Evolutionary conservation across 92 coral and sea anemone genomes (phyloP).

Genomic region (Blastomussa wellsi): DNA sequence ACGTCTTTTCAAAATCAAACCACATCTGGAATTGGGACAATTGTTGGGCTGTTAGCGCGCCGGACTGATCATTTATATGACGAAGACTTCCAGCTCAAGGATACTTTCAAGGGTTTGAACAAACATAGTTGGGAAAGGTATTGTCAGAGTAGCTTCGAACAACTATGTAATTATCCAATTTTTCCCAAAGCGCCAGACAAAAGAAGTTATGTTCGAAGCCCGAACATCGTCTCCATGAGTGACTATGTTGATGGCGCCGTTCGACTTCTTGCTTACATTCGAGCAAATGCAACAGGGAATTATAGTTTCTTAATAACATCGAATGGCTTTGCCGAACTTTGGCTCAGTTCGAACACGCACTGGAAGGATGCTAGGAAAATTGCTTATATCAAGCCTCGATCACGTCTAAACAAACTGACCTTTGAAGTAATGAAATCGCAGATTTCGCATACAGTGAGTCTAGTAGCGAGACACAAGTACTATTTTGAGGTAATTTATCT

Average conservation of each 20-base stretch:
- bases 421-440: constrained; percentile 42
- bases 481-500: constrained; percentile 41
- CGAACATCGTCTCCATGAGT: background rate
- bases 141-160: constrained; percentile 39
- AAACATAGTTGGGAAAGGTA: constrained; percentile 44
- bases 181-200: constrained; percentile 59
- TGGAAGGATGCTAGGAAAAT: constrained; percentile 35
- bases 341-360: constrained; percentile 43
- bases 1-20: background rate
- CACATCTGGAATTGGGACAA: background rate
- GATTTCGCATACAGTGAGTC: constrained; percentile 28
- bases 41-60: background rate
- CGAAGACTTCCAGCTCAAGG: background rate
- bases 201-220: constrained; percentile 17
- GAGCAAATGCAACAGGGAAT: constrained; percentile 41
- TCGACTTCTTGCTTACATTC: constrained; percentile 62
- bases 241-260: background rate
- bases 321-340: constrained; percentile 52
- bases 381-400: constrained; percentile 23
- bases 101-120: constrained; percentile 31
- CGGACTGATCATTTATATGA: background rate
- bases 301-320: constrained; percentile 49
- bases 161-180: constrained; percentile 48
- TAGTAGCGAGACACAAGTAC: constrained; percentile 27
- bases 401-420: constrained; percentile 7